Evolutionary conservation across 2,113 vertebrate genomes (phyloP).

Genomic region (Upupa epops): DNA sequence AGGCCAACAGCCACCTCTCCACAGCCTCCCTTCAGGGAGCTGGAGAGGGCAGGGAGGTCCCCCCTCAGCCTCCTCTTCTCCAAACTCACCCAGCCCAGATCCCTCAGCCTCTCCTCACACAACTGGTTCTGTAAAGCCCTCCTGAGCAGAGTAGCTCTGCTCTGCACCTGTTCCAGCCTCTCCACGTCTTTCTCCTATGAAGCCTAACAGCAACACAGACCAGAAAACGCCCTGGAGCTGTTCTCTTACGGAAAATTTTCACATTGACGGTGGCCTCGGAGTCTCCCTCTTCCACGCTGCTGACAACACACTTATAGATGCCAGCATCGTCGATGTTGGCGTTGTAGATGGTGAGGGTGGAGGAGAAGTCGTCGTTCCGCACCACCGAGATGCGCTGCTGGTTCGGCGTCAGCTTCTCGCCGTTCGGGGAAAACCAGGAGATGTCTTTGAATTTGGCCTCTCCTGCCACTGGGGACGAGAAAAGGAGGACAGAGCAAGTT

Average conservation of each 20-base stretch:
- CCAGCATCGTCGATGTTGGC: slow-evolving; percentile 89
- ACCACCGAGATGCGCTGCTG: slow-evolving; percentile 89
- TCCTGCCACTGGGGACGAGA: slow-evolving; percentile 80
- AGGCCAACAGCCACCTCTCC: no score
- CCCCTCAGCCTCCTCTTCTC: no score
- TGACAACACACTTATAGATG: slow-evolving; percentile 93
- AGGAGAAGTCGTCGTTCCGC: slow-evolving; percentile 87
- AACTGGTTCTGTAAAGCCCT: no score
- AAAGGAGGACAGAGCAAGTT: background rate
- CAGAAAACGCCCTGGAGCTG: background rate
- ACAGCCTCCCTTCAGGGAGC: no score
- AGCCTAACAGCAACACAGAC: background rate
- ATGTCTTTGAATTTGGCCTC: slow-evolving; percentile 89
- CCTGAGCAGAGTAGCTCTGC: no score
- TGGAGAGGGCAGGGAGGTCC: no score
- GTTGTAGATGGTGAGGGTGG: slow-evolving; percentile 94
- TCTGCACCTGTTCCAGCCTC: no score
- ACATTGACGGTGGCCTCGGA: slow-evolving; percentile 91
- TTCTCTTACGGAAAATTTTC: slow-evolving; percentile 92
- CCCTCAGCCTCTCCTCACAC: no score
- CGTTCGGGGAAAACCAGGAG: slow-evolving; percentile 93
- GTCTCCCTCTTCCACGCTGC: slow-evolving; percentile 80
- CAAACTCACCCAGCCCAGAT: no score
- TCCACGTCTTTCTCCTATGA: no score
- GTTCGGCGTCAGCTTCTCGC: slow-evolving; percentile 87